Evolutionary conservation across 2,888 invertebrate species (phyloP).

Genomic region (Microchrysa polita): DNA sequence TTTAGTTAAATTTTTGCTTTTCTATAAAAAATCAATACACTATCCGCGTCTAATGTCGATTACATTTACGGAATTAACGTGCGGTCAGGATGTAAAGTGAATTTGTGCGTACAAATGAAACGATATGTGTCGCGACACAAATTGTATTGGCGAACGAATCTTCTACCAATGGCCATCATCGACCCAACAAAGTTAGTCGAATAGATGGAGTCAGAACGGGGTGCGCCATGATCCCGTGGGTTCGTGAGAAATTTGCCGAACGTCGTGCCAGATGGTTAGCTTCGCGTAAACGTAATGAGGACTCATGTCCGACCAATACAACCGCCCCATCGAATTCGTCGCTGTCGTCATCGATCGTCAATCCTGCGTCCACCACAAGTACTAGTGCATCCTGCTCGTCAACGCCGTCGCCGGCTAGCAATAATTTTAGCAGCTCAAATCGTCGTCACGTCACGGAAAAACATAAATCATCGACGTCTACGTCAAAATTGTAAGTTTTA

Average conservation of each 20-base stretch:
- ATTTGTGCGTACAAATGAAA: too few species aligned
- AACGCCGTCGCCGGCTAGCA: constrained; percentile 17
- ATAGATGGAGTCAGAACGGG: not conserved
- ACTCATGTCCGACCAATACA: constrained; percentile 8
- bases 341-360: constrained; percentile 12
- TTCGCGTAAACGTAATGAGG: constrained; percentile 55
- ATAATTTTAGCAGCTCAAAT: constrained; percentile 34
- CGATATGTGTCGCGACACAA: too few species aligned
- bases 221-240: constrained; percentile 62
- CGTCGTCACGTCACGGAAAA: constrained; percentile 43
- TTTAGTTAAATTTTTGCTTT: not conserved
- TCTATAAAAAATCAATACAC: not conserved
- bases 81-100: too few species aligned
- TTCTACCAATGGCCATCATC: not conserved
- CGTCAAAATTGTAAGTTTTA: constrained; percentile 56
- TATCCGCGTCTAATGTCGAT: not conserved
- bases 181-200: constrained; percentile 17
- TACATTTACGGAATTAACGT: too few species aligned
- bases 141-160: not conserved
- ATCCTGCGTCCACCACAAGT: constrained; percentile 21
- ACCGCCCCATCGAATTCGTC: constrained; percentile 43
- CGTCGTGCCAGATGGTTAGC: constrained; percentile 62
- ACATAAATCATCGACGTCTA: constrained; percentile 45
- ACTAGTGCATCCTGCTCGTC: constrained; percentile 27
- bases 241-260: constrained; percentile 64